Base-by-base conservation (phyloP, 2,888 invertebrate genomes). In the Callosobruchus maculatus region DNA sequence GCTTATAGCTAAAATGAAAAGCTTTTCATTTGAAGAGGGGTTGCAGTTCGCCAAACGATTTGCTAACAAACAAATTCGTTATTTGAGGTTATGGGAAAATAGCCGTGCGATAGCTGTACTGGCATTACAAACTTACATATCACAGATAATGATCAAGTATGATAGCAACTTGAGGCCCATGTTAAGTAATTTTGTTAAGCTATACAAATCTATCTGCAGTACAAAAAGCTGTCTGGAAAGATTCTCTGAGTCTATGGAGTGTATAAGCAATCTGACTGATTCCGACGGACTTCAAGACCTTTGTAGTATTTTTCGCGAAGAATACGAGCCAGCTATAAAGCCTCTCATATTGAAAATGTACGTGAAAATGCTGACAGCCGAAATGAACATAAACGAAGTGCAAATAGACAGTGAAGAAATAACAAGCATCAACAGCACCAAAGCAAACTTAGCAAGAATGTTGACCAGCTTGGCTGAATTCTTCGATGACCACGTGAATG, bases 381-480 rank as follows among this genome's bases (percentile, higher is more conserved):
- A 94, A 80, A 91, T 94, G 90, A 94, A 94, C 82, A 92, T 92
- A 83, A 84, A 94, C 82, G 94, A 94, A 85, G 87, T 89, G 84
- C 88, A 91, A 85, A 89, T 93, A 88, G 82, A 89, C 49, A 81
- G 89, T 83, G 87, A 90, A 83, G 88, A 89, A 76, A 84, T 87
- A 75, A 88, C 88, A 30, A 88, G 87, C 79, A 86, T 68, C 20
- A 20, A 68, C 5, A 68, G 20, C 0, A 68, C 22, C 1, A 68
- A 21, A 5, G 68, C 73, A 74, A 87, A 87, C 79, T 85, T 88
- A 0, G 87, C 90, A 83, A 90, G 90, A 79, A 87, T 89, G 0
- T 90, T 90, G 18, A 90, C 90, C 22, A 89, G 91, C 22, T 85
- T 92, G 26, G 88, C 92, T 2, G 83, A 86, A 76, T 91, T 91